Conservation (phyloP, 2,888 invertebrate genomes). For the Callinectes sapidus region DNA sequence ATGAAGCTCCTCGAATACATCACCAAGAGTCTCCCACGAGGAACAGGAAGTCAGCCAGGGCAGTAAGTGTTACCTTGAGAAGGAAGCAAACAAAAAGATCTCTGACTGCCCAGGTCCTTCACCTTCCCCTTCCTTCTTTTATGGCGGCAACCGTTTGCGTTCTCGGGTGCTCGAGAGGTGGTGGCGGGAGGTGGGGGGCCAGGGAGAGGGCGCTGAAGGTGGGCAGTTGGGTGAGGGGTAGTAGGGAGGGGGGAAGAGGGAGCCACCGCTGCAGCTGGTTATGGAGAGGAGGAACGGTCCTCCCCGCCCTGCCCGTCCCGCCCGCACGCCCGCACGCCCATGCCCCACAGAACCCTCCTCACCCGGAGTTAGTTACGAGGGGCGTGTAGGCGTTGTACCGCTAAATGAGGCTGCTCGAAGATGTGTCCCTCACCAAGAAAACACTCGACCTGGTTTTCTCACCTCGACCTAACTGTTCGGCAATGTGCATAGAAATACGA, state of each 20-base stretch:
- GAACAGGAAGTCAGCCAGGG: no score
- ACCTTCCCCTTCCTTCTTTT: neutral
- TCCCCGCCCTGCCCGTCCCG: neutral
- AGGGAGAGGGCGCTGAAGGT: neutral
- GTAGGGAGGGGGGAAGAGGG: neutral
- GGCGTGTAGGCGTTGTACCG: neutral
- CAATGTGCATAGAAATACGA: no score
- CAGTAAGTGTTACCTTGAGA: neutral
- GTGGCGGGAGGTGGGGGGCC: neutral
- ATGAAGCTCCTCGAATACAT: neutral
- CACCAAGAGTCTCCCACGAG: no score
- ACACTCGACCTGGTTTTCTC: no score
- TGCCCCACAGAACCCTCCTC: neutral
- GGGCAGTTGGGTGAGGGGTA: neutral
- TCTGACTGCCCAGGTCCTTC: neutral
- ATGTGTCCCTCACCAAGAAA: neutral
- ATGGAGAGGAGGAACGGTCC: neutral
- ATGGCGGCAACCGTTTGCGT: neutral
- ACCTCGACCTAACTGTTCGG: no score
- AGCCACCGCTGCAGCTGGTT: neutral
- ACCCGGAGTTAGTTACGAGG: neutral
- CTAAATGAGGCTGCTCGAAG: neutral
- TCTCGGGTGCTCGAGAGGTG: neutral
- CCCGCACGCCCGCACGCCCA: neutral
- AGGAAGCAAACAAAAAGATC: neutral